Conservation (phyloP, 2,888 invertebrate genomes). For the Ophioninae sp. region DNA sequence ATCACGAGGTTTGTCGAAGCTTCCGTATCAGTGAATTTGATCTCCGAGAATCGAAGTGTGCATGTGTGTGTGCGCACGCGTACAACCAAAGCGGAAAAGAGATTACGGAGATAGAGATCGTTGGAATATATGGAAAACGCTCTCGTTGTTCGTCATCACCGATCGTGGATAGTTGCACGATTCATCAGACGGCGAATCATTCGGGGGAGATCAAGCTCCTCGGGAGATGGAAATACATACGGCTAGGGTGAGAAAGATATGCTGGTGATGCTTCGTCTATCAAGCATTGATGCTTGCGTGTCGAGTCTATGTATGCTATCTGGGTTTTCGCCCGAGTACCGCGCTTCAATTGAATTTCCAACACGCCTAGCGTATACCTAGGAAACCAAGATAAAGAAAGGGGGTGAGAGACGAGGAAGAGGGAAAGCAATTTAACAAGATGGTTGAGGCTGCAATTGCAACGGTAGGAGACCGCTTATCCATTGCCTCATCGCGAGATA, state of each 20-base stretch:
- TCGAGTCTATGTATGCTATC: conserved; percentile 11
- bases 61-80: neutral
- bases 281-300: conserved; percentile 36
- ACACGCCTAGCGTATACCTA: conserved; percentile 31
- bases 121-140: conserved; percentile 53
- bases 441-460: conserved; percentile 43
- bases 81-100: neutral
- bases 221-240: neutral
- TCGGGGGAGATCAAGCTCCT: conserved; percentile 23
- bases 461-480: conserved; percentile 50
- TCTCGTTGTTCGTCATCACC: conserved; percentile 34
- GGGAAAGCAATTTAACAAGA: conserved; percentile 54
- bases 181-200: conserved; percentile 34
- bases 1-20: conserved; percentile 29
- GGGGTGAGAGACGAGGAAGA: conserved; percentile 17
- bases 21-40: conserved; percentile 11
- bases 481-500: conserved; percentile 49
- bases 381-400: neutral
- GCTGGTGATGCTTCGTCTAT: conserved; percentile 7
- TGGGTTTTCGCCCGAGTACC: conserved; percentile 18
- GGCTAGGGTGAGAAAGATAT: too few species aligned
- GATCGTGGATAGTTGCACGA: conserved; percentile 31
- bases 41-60: neutral
- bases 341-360: conserved; percentile 56
- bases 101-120: conserved; percentile 21